These are phyloP conservation scores for Berghia stephanieae DNA, from an alignment of 1,140 invertebrate species.

Conservation along the genomic window DNA sequence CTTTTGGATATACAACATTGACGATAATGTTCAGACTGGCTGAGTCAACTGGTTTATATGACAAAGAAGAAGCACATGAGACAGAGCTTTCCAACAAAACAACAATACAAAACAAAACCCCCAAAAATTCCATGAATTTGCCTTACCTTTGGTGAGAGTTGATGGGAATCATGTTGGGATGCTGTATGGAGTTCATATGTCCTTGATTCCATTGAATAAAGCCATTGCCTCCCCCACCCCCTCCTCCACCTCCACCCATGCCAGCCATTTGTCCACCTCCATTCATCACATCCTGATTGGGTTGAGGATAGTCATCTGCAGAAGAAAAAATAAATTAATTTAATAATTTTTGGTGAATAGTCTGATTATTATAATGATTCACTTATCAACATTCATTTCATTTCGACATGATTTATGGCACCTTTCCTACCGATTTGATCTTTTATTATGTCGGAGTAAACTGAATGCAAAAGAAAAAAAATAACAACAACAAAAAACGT, in stretches of 20 bases:
- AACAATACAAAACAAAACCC: background rate
- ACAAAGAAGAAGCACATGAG: too few species aligned
- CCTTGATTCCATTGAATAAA: conserved; percentile 30
- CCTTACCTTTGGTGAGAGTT: conserved; percentile 38
- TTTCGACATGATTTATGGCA: too few species aligned
- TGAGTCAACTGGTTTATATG: background rate
- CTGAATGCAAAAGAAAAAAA: background rate
- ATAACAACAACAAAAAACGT: too few species aligned
- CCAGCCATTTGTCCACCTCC: conserved; percentile 32
- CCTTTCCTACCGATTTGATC: too few species aligned
- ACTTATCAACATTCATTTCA: too few species aligned
- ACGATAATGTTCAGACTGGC: background rate
- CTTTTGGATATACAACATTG: too few species aligned
- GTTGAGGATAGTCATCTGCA: conserved; percentile 64
- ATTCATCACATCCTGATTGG: conserved; percentile 53
- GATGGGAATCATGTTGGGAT: conserved; percentile 24
- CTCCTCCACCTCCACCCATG: conserved; percentile 39
- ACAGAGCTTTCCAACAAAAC: background rate
- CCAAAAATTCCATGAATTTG: too few species aligned
- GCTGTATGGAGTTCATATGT: conserved; percentile 23
- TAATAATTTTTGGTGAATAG: background rate
- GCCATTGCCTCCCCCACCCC: conserved; percentile 29
- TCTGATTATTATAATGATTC: too few species aligned
- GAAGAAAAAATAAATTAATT: conserved; percentile 25
- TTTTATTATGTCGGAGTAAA: background rate